Evolutionary conservation across 2,888 invertebrate species (phyloP), one percentile per base, ranked within the genome.

Genomic region (Acanthopleura granulata): DNA sequence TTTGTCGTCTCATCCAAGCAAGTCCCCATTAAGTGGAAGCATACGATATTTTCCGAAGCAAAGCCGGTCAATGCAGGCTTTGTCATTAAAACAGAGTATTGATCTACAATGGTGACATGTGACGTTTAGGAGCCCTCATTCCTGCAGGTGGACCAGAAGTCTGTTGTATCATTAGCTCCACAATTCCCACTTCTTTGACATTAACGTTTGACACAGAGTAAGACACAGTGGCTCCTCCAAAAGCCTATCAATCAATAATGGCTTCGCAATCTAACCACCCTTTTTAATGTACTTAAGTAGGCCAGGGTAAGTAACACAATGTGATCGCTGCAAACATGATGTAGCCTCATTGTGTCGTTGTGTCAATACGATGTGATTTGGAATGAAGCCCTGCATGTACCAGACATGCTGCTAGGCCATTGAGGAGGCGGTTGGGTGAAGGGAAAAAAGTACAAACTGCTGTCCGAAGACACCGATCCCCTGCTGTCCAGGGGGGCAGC

Each of bases 71-170:
- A 80, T 79, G 76, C 15, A 30, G 49, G 62, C 78, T 79, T 77
- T 80, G 80, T 80, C 75, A 75, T 72, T 66, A 75, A 76, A 77
- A 79, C 70, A 72, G 75, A 77, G 71, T 76, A 79, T 77, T 77
- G 78, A 80, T 80, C 76, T 51, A 69, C 30, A 29, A 62, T n/a
- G 51, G 49, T 74, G 77, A 69, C 77, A 74, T 57, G 51, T 72
- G 74, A 66, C 66, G 66, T 27, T 25, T 27, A 66, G 18, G 22
- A 57, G n/a, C 22, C 12, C 57, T 12, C 22, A 3, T 18, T n/a
- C 6, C 12, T n/a, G 3, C n/a, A 18, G n/a, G 22, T 57, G 57
- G 3, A 57, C 22, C 18, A 57, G 3, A 57, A 22, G 57, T 18
- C 57, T 22, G 57, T 57, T 57, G 57, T 57, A 57, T 3, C 57